Base-by-base conservation (phyloP, 2,113 vertebrate genomes). In the Hippocampus zosterae region DNA sequence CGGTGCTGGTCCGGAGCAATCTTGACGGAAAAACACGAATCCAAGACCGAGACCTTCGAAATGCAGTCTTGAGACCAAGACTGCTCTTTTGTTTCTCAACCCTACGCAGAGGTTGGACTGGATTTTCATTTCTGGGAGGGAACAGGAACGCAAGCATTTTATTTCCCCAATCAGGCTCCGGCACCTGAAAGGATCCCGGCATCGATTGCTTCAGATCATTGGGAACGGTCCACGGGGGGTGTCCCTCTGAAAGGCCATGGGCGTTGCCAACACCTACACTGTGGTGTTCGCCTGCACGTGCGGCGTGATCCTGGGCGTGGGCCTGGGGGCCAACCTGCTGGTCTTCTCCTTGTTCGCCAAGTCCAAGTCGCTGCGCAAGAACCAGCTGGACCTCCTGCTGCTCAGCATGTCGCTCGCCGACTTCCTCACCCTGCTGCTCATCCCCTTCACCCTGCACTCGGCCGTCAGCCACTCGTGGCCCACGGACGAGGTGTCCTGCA, bases 371-470 rank as follows among this genome's bases (percentile, higher is more conserved):
- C 13, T 91, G 4, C 88, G 88, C 15, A 92, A 90, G 80, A 92
- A 91, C 70, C 88, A 88, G 3, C 85, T 92, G 37, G 92, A 92
- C 69, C 71, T 90, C 72, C 85, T 93, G 68, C 83, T 93, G 8
- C 76, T 93, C 68, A 93, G 91, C 80, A 90, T 92, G 90, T 82
- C 90, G 16, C 81, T 91, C 44, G 91, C 90, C 0, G 91, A 93
- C 85, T 88, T 91, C 71, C 87, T 93, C 69, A 89, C 82, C 37
- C 90, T 93, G 23, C 81, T 92, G 56, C 89, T 92, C 66, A 87
- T 92, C 75, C 91, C 90, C 44, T 90, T 93, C 74, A 90, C 90
- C 68, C 50, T 93, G 42, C 84, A 89, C 79, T 90, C 90, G 0
- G 86, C 88, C 0, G 55, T 92, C 61, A 91, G 77, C 53, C 69